These are phyloP conservation scores for Sebastes reedi DNA, from an alignment of 2,797 vertebrate genomes.

Conservation along the genomic window DNA sequence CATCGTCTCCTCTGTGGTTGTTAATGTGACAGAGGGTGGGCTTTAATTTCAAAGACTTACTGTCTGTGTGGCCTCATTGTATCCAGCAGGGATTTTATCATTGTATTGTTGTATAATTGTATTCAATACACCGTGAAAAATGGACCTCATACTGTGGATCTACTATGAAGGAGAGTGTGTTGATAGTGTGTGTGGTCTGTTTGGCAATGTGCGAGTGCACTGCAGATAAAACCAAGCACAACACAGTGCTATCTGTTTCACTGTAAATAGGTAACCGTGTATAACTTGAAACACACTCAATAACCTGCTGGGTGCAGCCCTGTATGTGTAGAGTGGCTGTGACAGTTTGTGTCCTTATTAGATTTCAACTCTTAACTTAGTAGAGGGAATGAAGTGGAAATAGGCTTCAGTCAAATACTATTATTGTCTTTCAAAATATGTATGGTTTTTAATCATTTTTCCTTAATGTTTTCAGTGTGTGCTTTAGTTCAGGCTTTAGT, in stretches of 20 bases:
- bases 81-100: slow-evolving; percentile 13
- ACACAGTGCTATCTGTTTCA: slow-evolving; percentile 10
- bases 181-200: slow-evolving; percentile 12
- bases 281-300: slow-evolving; percentile 18
- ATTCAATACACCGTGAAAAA: slow-evolving; percentile 13
- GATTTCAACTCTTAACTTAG: background rate
- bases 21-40: slow-evolving; percentile 35
- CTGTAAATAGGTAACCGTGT: slow-evolving; percentile 12
- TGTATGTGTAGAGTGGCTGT: background rate
- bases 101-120: background rate
- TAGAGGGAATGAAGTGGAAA: background rate
- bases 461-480: background rate
- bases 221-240: slow-evolving; percentile 16
- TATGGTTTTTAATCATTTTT: background rate
- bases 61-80: slow-evolving; percentile 16
- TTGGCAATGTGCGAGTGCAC: background rate
- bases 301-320: background rate
- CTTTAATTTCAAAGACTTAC: slow-evolving; percentile 31
- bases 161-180: background rate
- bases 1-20: slow-evolving; percentile 36
- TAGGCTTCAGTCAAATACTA: background rate
- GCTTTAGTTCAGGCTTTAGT: background rate
- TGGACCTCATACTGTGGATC: slow-evolving; percentile 1
- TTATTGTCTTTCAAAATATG: background rate
- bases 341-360: slow-evolving; percentile 9